phyloP scores from a whole-genome alignment of 2,113 vertebrate species.

The Platichthys stellatus region DNA sequence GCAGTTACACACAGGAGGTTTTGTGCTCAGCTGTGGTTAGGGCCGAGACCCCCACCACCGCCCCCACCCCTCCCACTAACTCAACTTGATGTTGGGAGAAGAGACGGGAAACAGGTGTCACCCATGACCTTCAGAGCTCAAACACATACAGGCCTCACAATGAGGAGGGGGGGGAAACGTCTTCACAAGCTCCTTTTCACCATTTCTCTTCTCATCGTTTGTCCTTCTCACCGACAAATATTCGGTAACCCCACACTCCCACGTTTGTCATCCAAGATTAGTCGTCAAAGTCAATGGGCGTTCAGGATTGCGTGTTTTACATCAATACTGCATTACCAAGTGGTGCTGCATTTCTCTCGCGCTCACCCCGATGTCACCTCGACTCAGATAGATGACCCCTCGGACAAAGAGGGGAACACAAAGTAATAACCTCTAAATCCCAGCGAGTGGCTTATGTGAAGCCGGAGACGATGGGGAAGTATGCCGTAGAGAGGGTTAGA shows the following conservation, averaged over 20 bases:
- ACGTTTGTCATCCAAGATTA: constrained; percentile 59
- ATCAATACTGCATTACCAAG: constrained; percentile 27
- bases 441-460: constrained; percentile 78
- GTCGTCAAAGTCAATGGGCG: constrained; percentile 23
- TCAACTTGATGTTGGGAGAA: constrained; percentile 77
- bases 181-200: constrained; percentile 36
- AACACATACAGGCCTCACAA: constrained; percentile 61
- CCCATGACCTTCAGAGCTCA: constrained; percentile 78
- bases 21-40: constrained; percentile 55
- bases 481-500: constrained; percentile 45
- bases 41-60: constrained; percentile 38
- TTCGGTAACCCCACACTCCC: constrained; percentile 41
- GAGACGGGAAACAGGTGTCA: constrained; percentile 83
- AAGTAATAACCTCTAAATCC: constrained; percentile 80
- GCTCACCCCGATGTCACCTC: constrained; percentile 63
- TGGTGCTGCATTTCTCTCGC: constrained; percentile 7
- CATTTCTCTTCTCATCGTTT: constrained; percentile 20
- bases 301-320: constrained; percentile 43
- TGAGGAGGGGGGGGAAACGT: background rate
- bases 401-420: constrained; percentile 60
- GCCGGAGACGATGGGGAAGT: constrained; percentile 78
- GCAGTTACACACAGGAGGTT: constrained; percentile 68
- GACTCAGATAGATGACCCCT: constrained; percentile 60
- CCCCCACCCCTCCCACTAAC: constrained; percentile 28
- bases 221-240: constrained; percentile 33